phyloP scores from a whole-genome alignment of 2,888 invertebrate species.

The Sphinx pinastri region DNA sequence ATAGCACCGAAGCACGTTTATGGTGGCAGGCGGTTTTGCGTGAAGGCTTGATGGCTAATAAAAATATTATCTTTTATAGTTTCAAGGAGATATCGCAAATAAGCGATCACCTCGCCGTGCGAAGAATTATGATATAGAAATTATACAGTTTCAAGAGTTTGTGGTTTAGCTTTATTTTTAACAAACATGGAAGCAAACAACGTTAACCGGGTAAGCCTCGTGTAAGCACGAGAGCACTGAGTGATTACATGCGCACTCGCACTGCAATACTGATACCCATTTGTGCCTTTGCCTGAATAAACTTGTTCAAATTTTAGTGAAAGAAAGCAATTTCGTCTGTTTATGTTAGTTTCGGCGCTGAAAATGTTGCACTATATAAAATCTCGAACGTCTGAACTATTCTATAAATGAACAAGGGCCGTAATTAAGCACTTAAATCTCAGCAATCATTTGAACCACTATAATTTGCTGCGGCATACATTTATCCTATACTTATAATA shows the following conservation, averaged over 20 bases:
- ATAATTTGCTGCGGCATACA: neutral
- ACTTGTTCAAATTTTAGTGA: slow-evolving; percentile 33
- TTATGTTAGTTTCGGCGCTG: slow-evolving; percentile 42
- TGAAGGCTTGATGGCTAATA: slow-evolving; percentile 61
- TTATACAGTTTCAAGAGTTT: slow-evolving; percentile 56
- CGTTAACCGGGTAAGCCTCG: slow-evolving; percentile 74
- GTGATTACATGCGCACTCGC: slow-evolving; percentile 31
- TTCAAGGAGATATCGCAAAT: slow-evolving; percentile 77
- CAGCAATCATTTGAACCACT: slow-evolving; percentile 60
- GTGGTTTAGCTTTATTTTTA: slow-evolving; percentile 52
- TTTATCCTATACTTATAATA: neutral
- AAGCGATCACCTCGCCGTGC: slow-evolving; percentile 63
- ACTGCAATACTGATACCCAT: neutral
- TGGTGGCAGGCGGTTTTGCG: slow-evolving; percentile 52
- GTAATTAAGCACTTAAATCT: slow-evolving; percentile 38
- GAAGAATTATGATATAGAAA: slow-evolving; percentile 74
- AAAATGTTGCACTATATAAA: slow-evolving; percentile 42
- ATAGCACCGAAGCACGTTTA: slow-evolving; percentile 62
- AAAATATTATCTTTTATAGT: slow-evolving; percentile 77
- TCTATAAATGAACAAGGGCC: slow-evolving; percentile 49
- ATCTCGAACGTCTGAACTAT: slow-evolving; percentile 46
- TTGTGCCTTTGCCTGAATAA: slow-evolving; percentile 6
- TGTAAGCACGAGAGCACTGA: slow-evolving; percentile 53
- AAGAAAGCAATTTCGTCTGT: slow-evolving; percentile 40
- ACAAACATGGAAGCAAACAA: slow-evolving; percentile 71